These are phyloP conservation scores for Eupithecia subfuscata DNA, from an alignment of 2,888 invertebrate species.

Conservation along the genomic window DNA sequence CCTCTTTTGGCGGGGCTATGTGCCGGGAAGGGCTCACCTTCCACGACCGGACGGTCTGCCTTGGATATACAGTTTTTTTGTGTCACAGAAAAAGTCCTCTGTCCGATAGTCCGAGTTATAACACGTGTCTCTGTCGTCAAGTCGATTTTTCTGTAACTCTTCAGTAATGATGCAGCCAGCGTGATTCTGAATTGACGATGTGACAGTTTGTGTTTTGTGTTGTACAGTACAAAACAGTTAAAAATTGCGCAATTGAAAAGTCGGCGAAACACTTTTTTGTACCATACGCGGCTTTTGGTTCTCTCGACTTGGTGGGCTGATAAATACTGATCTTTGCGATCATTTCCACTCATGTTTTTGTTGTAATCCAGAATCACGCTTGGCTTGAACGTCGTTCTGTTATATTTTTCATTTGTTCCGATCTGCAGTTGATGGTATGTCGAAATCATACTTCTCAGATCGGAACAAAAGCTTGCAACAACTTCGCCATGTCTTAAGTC, in stretches of 20 bases:
- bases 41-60: not conserved
- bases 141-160: not conserved
- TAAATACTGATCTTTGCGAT: not conserved
- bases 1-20: conserved; percentile 15
- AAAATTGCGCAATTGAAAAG: not conserved
- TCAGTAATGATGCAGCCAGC: conserved; percentile 4
- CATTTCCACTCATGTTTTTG: not conserved
- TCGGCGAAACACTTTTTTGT: not conserved
- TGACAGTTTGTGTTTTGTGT: not conserved
- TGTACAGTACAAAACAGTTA: not conserved
- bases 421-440: not conserved
- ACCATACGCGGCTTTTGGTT: not conserved
- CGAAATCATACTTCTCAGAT: not conserved
- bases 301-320: conserved; percentile 4
- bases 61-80: not conserved
- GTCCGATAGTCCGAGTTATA: not conserved
- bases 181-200: conserved; percentile 1
- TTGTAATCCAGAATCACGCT: not conserved
- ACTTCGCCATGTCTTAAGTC: not conserved
- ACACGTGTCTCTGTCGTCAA: conserved; percentile 2
- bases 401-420: conserved; percentile 2
- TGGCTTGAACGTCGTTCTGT: conserved; percentile 1
- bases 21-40: conserved; percentile 6
- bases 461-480: not conserved
- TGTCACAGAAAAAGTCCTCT: not conserved